Percentiles rank a stretch among this genome's conserved stretches.
Evolutionary conservation across 2,113 vertebrate species (phyloP).

Genomic region (Setophaga coronata): DNA sequence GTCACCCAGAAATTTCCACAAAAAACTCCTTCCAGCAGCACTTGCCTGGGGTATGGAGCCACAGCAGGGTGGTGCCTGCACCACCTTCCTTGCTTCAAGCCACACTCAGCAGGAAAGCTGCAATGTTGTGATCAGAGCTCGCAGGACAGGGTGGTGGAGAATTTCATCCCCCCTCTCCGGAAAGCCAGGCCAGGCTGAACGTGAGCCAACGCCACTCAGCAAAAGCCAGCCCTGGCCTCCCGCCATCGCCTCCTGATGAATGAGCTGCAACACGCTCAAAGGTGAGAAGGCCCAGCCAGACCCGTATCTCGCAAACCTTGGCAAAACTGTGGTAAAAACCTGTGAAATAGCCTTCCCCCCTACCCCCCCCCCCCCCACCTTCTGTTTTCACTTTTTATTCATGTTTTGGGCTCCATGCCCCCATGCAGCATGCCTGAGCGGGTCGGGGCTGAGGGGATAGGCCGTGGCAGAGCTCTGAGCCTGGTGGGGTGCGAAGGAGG

Average conservation of each 20-base stretch:
- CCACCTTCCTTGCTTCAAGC: not conserved
- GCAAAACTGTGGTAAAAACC: not conserved
- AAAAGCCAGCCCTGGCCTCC: not conserved
- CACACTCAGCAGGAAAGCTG: not conserved
- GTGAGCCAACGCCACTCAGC: not conserved
- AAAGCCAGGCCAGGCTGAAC: not conserved
- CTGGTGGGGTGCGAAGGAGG: not conserved
- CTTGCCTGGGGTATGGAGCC: not conserved
- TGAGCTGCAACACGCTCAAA: constrained; percentile 15
- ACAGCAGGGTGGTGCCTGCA: not conserved
- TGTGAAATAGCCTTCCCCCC: not conserved
- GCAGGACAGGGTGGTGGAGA: not conserved
- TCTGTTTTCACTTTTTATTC: not conserved
- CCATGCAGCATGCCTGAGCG: fast-evolving
- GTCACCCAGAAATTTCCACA: not conserved
- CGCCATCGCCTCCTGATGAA: not conserved
- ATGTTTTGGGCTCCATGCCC: not conserved
- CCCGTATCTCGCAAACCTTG: fast-evolving
- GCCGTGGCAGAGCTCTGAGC: not conserved
- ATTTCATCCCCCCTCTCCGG: not conserved
- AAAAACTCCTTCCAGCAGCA: not conserved
- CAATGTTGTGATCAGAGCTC: not conserved
- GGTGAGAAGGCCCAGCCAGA: constrained; percentile 23
- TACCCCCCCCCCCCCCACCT: not conserved
- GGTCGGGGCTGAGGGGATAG: fast-evolving